A percentile compares a stretch with the other conserved stretches of the same genome.
phyloP scores from a whole-genome alignment of 2,797 vertebrate species.

The Chanos chanos region DNA sequence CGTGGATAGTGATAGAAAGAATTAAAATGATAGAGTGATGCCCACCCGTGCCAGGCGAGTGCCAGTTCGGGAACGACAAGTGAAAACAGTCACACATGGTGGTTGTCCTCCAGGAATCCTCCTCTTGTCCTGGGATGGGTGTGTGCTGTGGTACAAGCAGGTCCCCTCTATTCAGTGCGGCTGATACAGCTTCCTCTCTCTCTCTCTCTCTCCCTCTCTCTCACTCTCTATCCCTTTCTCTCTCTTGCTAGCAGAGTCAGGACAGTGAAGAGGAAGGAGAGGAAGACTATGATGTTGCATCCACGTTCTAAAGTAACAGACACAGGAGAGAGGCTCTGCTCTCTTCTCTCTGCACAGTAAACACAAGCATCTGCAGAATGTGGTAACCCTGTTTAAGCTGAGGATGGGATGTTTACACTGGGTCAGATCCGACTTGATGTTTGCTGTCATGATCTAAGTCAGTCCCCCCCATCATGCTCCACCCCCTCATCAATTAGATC shows the following conservation, averaged over 20 bases:
- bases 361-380: conserved; percentile 71
- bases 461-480: conserved; percentile 29
- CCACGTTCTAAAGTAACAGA: conserved; percentile 64
- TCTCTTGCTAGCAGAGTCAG: conserved; percentile 55
- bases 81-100: conserved; percentile 99
- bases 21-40: conserved; percentile 44
- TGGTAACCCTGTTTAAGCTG: conserved; percentile 75
- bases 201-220: conserved; percentile 31
- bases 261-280: conserved; percentile 44
- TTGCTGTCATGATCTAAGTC: conserved; percentile 29
- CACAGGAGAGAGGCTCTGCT: conserved; percentile 69
- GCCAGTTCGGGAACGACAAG: conserved; percentile 96
- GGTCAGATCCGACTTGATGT: background rate
- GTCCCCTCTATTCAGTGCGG: conserved; percentile 35
- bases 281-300: conserved; percentile 55
- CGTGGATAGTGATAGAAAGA: conserved; percentile 1
- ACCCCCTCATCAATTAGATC: conserved; percentile 18
- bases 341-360: conserved; percentile 62
- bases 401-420: conserved; percentile 47
- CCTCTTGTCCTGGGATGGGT: conserved; percentile 34
- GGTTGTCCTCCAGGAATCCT: conserved; percentile 50
- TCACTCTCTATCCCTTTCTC: conserved; percentile 38
- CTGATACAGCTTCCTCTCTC: conserved; percentile 37
- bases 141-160: conserved; percentile 12
- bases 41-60: conserved; percentile 92